Evolutionary conservation across 2,797 vertebrate species (phyloP).

Genomic region (Gambelia wislizenii): DNA sequence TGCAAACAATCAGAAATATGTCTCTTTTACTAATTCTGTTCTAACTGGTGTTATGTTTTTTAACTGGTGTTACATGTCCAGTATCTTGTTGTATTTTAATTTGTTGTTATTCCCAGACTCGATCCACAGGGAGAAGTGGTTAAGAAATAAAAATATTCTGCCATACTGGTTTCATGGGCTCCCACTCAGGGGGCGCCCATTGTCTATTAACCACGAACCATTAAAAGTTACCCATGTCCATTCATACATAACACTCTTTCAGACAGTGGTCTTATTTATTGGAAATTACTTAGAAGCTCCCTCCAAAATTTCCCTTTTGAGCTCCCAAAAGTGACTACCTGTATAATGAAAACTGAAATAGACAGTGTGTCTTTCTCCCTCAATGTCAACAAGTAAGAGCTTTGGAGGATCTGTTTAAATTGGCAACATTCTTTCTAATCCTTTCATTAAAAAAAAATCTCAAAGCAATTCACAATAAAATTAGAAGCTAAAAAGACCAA

Average conservation of each 20-base stretch:
- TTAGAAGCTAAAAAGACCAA: not conserved
- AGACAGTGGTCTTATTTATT: not conserved
- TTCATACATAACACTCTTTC: not conserved
- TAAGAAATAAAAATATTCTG: not conserved
- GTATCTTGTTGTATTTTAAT: no score
- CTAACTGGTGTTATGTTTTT: no score
- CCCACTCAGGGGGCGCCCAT: not conserved
- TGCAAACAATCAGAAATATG: not conserved
- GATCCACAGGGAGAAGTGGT: no score
- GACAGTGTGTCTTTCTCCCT: not conserved
- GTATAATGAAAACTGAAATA: not conserved
- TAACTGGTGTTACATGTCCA: no score
- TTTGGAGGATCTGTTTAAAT: not conserved
- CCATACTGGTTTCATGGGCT: not conserved
- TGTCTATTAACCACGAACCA: not conserved
- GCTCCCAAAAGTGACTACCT: not conserved
- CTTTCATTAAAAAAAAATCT: not conserved
- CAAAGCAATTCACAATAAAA: no score
- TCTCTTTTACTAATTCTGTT: not conserved
- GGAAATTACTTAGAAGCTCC: not conserved
- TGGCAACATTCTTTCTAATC: not conserved
- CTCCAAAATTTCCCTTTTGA: not conserved
- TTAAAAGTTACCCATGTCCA: not conserved
- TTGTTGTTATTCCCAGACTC: no score
- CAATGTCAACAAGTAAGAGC: no score